Percentiles rank a stretch among this genome's conserved stretches.
These are phyloP conservation scores for Myotis planiceps DNA, from an alignment of 2,797 vertebrate species.

Conservation along the genomic window DNA sequence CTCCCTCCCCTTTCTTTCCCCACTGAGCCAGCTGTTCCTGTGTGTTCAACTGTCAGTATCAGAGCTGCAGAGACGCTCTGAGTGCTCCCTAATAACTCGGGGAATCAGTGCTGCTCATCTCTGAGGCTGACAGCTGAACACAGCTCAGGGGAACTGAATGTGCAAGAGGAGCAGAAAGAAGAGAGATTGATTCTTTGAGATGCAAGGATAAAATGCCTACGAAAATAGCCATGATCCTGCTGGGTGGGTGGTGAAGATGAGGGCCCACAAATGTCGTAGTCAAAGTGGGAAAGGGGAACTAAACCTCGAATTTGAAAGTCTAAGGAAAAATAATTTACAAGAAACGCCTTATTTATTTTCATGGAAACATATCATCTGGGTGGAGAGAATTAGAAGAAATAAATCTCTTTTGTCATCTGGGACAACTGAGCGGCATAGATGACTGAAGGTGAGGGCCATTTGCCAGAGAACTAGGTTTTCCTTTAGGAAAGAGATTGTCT, in stretches of 20 bases:
- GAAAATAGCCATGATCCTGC: conserved; percentile 33
- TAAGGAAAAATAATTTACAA: neutral
- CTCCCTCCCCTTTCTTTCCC: conserved; percentile 38
- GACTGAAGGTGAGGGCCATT: neutral
- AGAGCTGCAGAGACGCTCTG: conserved; percentile 42
- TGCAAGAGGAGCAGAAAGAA: conserved; percentile 41
- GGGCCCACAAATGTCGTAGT: neutral
- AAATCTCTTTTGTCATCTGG: neutral
- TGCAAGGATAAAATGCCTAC: neutral
- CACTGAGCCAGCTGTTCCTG: conserved; percentile 54
- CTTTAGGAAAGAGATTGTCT: neutral
- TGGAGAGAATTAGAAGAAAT: neutral
- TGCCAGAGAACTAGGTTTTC: neutral
- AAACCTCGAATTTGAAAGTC: neutral
- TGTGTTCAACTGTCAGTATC: conserved; percentile 72
- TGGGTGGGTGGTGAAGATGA: neutral
- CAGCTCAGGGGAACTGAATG: conserved; percentile 72
- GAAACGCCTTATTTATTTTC: neutral
- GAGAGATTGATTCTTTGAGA: conserved; percentile 35
- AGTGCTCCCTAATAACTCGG: conserved; percentile 68
- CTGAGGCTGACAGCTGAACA: conserved; percentile 56
- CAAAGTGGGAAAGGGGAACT: neutral
- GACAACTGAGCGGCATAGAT: neutral
- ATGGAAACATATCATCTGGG: neutral
- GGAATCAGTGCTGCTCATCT: conserved; percentile 45